Percentiles rank a stretch among this genome's conserved stretches.
phyloP scores from a whole-genome alignment of 2,113 vertebrate genomes.

The Pangasianodon gigas region DNA sequence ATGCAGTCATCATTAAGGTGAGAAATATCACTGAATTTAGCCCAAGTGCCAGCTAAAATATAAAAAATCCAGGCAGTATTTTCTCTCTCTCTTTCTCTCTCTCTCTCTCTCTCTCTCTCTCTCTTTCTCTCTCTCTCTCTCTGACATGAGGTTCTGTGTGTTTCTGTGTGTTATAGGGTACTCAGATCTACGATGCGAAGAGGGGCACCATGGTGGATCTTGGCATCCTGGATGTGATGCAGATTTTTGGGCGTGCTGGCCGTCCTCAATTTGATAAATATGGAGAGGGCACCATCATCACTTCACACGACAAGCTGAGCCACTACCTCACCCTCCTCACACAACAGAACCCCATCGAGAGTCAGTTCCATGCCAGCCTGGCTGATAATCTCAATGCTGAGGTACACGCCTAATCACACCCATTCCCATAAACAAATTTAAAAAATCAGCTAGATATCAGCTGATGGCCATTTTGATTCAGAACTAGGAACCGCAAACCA shows the following conservation, averaged over 20 bases:
- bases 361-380: slow-evolving; percentile 92
- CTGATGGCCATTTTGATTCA: neutral
- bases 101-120: neutral
- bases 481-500: neutral
- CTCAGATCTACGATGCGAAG: slow-evolving; percentile 98
- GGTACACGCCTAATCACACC: slow-evolving; percentile 70
- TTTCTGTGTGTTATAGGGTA: slow-evolving; percentile 77
- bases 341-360: slow-evolving; percentile 98
- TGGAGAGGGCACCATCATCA: slow-evolving; percentile 95
- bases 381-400: slow-evolving; percentile 97
- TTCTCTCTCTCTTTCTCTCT: neutral
- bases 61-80: neutral
- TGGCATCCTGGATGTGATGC: slow-evolving; percentile 99
- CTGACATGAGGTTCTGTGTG: neutral
- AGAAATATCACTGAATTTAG: slow-evolving; percentile 24
- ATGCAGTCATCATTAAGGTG: slow-evolving; percentile 99
- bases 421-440: neutral
- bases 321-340: slow-evolving; percentile 96
- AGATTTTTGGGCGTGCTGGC: slow-evolving; percentile 97
- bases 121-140: neutral
- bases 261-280: slow-evolving; percentile 96
- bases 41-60: neutral
- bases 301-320: slow-evolving; percentile 95
- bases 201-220: slow-evolving; percentile 95
- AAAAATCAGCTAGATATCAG: neutral